Evolutionary conservation across 1,140 invertebrate genomes (phyloP).

Genomic region (Drusus annulatus): DNA sequence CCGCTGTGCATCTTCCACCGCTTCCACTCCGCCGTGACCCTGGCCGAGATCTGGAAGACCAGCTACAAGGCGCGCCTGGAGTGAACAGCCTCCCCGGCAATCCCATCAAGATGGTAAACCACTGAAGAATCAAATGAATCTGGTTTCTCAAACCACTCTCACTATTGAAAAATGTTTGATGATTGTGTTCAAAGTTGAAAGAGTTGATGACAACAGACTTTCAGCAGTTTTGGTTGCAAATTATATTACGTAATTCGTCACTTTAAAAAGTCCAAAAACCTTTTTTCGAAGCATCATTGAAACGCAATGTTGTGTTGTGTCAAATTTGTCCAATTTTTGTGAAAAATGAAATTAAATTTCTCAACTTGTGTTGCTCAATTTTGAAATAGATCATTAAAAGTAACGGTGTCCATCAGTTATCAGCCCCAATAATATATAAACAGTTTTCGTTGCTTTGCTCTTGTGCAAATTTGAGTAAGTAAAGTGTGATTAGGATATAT

Average conservation of each 20-base stretch:
- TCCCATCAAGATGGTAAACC: slow-evolving; percentile 4
- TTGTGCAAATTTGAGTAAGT: too few species aligned
- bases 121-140: slow-evolving; percentile 5
- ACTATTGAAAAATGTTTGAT: not conserved
- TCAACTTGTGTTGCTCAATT: slow-evolving; percentile 48
- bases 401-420: not conserved
- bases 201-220: slow-evolving; percentile 16
- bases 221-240: not conserved
- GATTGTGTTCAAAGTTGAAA: slow-evolving; percentile 28
- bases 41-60: slow-evolving; percentile 98
- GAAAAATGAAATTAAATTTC: slow-evolving; percentile 30
- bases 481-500: too few species aligned
- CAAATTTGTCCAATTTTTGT: slow-evolving; percentile 40
- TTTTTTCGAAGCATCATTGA: not conserved
- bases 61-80: slow-evolving; percentile 94
- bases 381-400: slow-evolving; percentile 43
- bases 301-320: not conserved
- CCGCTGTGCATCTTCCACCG: slow-evolving; percentile 97
- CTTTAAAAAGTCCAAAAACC: not conserved
- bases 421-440: not conserved
- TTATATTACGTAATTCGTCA: not conserved
- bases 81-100: slow-evolving; percentile 68
- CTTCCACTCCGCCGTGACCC: slow-evolving; percentile 96
- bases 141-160: slow-evolving; percentile 3
- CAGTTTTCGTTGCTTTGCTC: too few species aligned